Base-by-base conservation (phyloP, 1,140 invertebrate genomes). In the Cyphomyrmex costatus region DNA sequence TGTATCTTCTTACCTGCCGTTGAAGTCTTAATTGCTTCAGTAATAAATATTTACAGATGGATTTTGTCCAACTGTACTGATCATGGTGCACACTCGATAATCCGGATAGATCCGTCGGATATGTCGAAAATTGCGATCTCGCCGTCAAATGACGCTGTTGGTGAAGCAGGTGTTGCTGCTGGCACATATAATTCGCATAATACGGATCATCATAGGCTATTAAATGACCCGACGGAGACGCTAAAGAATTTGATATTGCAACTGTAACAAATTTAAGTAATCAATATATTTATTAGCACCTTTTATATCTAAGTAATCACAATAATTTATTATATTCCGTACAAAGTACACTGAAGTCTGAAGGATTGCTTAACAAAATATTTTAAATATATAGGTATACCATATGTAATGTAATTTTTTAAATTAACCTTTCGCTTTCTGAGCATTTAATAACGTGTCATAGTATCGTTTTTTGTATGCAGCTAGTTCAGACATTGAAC, bases 381-480 rank as follows among this genome's bases (percentile, higher is more conserved):
- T 49, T 46, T 65, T 46, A 24, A 53, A 78, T 70, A 53, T 49
- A 36, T 27, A 21, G 24, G 36, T 49, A 68, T 36, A 58, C 21
- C 1, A n/a, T 5, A 71, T 58, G 27, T 42, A 42, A 42, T 42
- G 8, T 42, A 77, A 86, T 61, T 83, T 61, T 74, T 58, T 46
- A 36, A 49, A 86, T 73, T 84, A 88, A 94, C 93, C 89, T 89
- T 93, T 93, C 24, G 92, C 88, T 80, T 84, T 91, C 33, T 93
- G 92, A 65, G 92, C 86, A 58, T 65, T 92, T 58, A 94, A 49
- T 61, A 93, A 71, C 19, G 89, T 83, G 42, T 94, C 90, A 19
- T 92, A 94, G 51, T 92, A 93, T 46, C 92, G 92, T 86, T 91
- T 92, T 79, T 91, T 92, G 42, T 92, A 91, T 53, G 84, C 79